These are phyloP conservation scores for Neotoma lepida DNA, from an alignment of 2,113 vertebrate species.

Conservation along the genomic window DNA sequence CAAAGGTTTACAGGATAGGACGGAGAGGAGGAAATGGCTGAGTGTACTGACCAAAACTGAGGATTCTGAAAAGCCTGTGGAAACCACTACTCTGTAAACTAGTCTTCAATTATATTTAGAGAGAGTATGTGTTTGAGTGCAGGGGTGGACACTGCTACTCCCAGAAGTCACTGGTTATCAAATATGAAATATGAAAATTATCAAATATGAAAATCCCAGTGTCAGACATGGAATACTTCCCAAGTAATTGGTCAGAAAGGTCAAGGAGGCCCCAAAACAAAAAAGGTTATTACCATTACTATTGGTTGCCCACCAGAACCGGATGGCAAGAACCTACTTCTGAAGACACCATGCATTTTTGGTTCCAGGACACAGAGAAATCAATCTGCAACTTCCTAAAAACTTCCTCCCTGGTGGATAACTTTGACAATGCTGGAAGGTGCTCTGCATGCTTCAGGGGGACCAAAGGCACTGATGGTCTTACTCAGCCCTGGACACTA, in stretches of 20 bases:
- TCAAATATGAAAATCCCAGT: background rate
- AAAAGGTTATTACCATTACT: background rate
- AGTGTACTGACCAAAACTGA: background rate
- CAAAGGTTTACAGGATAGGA: background rate
- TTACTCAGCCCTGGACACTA: background rate
- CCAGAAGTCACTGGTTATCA: background rate
- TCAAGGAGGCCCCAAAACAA: background rate
- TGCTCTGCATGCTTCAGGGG: background rate
- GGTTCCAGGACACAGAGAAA: background rate
- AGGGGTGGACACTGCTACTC: background rate
- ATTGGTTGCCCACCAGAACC: background rate
- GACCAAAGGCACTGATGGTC: background rate
- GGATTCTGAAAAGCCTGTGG: background rate
- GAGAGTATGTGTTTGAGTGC: background rate
- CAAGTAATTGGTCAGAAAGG: background rate
- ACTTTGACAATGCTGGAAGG: background rate
- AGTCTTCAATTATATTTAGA: background rate
- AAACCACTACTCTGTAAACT: background rate
- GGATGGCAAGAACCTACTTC: background rate
- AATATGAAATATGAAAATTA: too few relatives aligned
- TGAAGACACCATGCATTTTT: background rate
- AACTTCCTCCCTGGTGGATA: background rate
- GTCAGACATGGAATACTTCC: too few relatives aligned
- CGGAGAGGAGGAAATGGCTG: background rate
- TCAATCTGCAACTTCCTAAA: background rate